A percentile compares a stretch with the other conserved stretches of the same genome.
These are phyloP conservation scores for Pipistrellus pipistrellus DNA, from an alignment of 2,797 vertebrate species.

Conservation along the genomic window DNA sequence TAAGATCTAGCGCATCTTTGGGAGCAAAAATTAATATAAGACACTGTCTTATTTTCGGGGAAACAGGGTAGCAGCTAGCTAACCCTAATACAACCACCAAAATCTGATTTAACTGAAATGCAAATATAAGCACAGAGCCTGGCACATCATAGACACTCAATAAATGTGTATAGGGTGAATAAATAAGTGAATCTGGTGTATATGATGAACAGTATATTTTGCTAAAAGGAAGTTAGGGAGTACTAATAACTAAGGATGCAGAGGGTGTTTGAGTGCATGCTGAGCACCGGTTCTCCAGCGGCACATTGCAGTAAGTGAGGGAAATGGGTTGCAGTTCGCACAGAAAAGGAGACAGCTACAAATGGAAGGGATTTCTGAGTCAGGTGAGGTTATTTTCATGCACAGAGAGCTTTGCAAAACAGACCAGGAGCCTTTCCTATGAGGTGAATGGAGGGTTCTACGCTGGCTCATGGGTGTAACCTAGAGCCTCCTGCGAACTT, in stretches of 20 bases:
- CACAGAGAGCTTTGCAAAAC: background rate
- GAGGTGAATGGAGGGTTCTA: background rate
- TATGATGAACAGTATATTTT: background rate
- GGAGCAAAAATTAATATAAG: no score
- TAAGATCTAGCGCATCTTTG: no score
- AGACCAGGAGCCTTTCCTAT: background rate
- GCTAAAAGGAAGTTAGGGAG: background rate
- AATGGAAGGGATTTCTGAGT: background rate
- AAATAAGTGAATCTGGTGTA: background rate
- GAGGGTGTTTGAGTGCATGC: background rate
- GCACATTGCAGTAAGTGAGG: background rate
- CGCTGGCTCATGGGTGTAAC: background rate
- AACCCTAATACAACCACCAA: background rate
- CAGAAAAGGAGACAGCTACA: background rate
- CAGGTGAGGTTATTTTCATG: background rate
- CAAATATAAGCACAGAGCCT: background rate
- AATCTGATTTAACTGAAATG: background rate
- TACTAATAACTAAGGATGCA: background rate
- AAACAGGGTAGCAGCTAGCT: background rate
- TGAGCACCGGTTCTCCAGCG: background rate
- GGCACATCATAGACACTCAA: background rate
- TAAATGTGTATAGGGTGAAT: background rate
- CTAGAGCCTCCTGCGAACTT: fast-evolving
- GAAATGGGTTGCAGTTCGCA: background rate
- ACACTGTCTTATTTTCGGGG: no score